phyloP scores from a whole-genome alignment of 2,888 invertebrate species.

The Tachystola acroxantha region DNA sequence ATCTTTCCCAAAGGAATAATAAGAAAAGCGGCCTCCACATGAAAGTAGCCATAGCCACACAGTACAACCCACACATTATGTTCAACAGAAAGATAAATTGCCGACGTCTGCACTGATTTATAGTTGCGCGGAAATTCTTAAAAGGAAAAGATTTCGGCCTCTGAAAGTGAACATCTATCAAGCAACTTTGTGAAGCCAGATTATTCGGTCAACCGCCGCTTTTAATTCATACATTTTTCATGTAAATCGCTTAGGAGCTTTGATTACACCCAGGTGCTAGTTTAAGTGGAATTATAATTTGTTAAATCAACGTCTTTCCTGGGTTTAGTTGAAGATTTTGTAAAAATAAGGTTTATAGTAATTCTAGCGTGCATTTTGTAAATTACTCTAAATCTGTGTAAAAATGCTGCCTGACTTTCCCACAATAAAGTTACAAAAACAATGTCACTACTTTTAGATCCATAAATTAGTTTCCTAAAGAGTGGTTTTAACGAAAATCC shows the following conservation, averaged over 20 bases:
- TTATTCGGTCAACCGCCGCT: slow-evolving; percentile 17
- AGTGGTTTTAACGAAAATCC: no score
- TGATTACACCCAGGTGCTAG: neutral
- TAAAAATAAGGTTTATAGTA: no score
- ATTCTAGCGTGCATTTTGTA: no score
- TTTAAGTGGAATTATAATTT: neutral
- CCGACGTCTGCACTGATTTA: slow-evolving; percentile 42
- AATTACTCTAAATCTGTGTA: no score
- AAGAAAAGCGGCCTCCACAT: slow-evolving; percentile 9
- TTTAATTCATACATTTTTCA: slow-evolving; percentile 23
- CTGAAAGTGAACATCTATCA: slow-evolving; percentile 37
- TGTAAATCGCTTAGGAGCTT: slow-evolving; percentile 18
- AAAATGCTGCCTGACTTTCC: no score
- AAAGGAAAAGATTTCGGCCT: slow-evolving; percentile 24
- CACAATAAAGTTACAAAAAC: no score
- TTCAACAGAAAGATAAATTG: slow-evolving; percentile 43
- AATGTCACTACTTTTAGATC: no score
- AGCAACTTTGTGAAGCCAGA: slow-evolving; percentile 33
- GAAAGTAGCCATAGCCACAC: slow-evolving; percentile 2
- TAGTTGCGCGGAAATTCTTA: slow-evolving; percentile 30
- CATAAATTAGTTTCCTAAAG: no score
- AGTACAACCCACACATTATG: slow-evolving; percentile 22
- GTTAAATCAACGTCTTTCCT: neutral
- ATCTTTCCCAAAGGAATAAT: slow-evolving; percentile 16
- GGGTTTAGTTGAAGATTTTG: no score